These are phyloP conservation scores for Solen grandis DNA, from an alignment of 1,140 invertebrate genomes.

Conservation along the genomic window DNA sequence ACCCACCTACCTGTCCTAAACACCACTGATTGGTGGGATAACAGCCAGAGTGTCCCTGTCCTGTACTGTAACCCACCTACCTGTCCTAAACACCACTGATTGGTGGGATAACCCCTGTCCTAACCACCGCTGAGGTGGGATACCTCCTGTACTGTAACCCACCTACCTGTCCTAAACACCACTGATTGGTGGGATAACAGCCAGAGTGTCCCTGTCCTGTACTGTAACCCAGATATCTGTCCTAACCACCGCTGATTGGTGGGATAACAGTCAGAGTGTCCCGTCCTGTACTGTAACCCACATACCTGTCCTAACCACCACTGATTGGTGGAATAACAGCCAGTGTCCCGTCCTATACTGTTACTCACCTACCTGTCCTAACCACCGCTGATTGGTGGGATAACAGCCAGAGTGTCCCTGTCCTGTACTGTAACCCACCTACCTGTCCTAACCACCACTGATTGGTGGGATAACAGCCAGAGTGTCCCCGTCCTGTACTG, in stretches of 20 bases:
- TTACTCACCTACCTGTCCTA: background rate
- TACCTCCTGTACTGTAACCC: constrained; percentile 84
- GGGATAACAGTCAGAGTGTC: too few species aligned
- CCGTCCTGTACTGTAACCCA: background rate
- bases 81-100: constrained; percentile 89
- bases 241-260: too few species aligned
- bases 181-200: too few species aligned
- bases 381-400: too few species aligned
- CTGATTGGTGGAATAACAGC: background rate
- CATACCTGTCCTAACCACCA: background rate
- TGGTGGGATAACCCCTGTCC: constrained; percentile 92
- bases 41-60: background rate
- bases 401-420: background rate
- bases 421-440: background rate
- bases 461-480: constrained; percentile 93
- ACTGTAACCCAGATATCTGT: too few species aligned
- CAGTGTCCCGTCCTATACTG: background rate
- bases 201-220: too few species aligned
- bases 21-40: too few species aligned
- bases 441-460: constrained; percentile 87
- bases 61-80: background rate
- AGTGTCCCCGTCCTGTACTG: constrained; percentile 86
- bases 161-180: too few species aligned
- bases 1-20: background rate
- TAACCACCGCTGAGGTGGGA: too few species aligned